These are phyloP conservation scores for Platorchestia sp. DNA, from an alignment of 1,140 invertebrate genomes.

Conservation along the genomic window DNA sequence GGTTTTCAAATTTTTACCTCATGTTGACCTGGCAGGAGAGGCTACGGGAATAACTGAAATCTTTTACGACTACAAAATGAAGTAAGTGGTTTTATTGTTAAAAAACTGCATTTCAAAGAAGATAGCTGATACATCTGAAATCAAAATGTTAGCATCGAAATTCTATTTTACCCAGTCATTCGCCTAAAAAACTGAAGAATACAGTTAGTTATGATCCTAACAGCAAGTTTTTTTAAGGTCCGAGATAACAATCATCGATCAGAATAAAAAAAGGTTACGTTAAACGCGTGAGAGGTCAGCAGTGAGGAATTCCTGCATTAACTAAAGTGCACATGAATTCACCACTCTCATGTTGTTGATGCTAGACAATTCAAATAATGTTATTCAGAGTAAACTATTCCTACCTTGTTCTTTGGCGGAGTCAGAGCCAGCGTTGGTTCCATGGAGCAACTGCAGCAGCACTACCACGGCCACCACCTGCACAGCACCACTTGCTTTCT, in stretches of 20 bases:
- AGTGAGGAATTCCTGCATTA: too few relatives aligned
- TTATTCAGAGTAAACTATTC: background rate
- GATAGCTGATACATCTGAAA: background rate
- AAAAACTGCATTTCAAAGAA: background rate
- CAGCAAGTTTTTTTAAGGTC: background rate
- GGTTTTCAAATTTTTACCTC: background rate
- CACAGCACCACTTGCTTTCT: background rate
- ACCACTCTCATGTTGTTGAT: too few relatives aligned
- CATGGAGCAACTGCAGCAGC: background rate
- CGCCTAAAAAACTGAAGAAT: background rate
- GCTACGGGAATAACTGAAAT: background rate
- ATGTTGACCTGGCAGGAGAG: background rate
- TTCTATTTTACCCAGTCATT: too few relatives aligned
- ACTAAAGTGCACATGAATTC: too few relatives aligned
- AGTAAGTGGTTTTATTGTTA: background rate
- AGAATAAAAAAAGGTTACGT: too few relatives aligned
- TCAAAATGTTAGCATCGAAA: too few relatives aligned
- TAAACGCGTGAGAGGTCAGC: too few relatives aligned
- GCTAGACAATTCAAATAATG: too few relatives aligned
- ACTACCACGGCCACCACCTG: background rate
- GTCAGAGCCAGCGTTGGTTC: background rate
- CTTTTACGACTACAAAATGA: background rate
- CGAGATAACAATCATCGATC: too few relatives aligned
- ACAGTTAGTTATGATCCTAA: background rate
- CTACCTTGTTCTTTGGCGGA: background rate